Evolutionary conservation across 2,888 invertebrate genomes (phyloP).

Genomic region (Parnassius mnemosyne): DNA sequence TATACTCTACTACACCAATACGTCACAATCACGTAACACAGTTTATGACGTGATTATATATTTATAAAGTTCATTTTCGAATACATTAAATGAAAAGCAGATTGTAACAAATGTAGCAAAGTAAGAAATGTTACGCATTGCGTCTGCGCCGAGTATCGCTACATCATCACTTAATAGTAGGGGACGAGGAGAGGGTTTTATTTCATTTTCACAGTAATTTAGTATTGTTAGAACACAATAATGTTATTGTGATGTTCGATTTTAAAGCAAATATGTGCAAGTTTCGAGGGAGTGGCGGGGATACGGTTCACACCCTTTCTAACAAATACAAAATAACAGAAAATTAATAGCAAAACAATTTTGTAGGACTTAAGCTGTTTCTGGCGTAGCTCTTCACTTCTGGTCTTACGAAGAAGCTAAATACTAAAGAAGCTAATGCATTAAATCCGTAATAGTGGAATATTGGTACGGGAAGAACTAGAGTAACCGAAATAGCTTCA

Average conservation of each 20-base stretch:
- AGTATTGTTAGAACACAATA: conserved; percentile 70
- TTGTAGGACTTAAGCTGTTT: too few species aligned
- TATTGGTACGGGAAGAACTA: too few species aligned
- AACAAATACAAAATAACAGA: conserved; percentile 36
- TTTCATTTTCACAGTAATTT: conserved; percentile 79
- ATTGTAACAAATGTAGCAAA: conserved; percentile 45
- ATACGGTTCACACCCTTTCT: conserved; percentile 66
- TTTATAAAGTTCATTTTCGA: conserved; percentile 39
- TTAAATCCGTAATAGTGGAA: too few species aligned
- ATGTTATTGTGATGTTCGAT: conserved; percentile 67
- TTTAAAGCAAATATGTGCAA: conserved; percentile 73
- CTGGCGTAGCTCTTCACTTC: too few species aligned
- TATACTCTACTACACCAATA: conserved; percentile 50
- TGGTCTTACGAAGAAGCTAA: too few species aligned
- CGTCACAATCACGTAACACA: conserved; percentile 26
- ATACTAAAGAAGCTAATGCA: too few species aligned
- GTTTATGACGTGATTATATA: conserved; percentile 27
- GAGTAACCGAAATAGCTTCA: too few species aligned
- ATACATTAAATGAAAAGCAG: conserved; percentile 23
- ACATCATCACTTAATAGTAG: conserved; percentile 78
- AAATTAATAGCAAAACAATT: conserved; percentile 26
- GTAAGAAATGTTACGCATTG: conserved; percentile 59
- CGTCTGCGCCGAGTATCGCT: conserved; percentile 73
- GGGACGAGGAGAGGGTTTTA: conserved; percentile 74
- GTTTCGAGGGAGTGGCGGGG: conserved; percentile 59